Conservation (phyloP, 2,797 vertebrate species). For the Dromococcyx pavoninus region DNA sequence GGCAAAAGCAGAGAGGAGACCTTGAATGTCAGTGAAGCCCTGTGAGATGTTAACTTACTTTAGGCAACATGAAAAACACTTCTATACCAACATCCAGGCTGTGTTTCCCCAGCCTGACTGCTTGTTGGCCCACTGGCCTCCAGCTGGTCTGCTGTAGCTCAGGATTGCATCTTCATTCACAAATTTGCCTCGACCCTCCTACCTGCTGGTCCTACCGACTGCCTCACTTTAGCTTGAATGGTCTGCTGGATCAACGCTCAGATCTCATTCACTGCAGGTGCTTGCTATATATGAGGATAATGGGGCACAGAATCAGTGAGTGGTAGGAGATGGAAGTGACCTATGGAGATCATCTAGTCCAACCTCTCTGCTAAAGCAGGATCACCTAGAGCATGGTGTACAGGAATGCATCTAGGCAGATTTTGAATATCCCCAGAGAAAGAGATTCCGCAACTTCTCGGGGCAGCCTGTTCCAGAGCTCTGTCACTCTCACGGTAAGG, state of each 20-base stretch:
- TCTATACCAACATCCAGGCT: not conserved
- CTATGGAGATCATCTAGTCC: too few relatives aligned
- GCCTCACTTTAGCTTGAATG: not conserved
- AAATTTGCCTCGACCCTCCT: not conserved
- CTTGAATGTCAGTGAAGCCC: not conserved
- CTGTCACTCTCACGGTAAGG: too few relatives aligned
- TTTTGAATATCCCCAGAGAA: too few relatives aligned
- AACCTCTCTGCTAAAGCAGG: too few relatives aligned
- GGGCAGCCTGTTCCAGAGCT: too few relatives aligned
- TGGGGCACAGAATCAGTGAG: too few relatives aligned
- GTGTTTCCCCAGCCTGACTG: not conserved
- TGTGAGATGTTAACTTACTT: not conserved
- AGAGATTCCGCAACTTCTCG: too few relatives aligned
- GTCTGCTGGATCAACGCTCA: not conserved
- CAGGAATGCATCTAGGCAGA: too few relatives aligned
- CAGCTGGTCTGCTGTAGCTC: not conserved
- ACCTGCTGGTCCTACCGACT: not conserved
- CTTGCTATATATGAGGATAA: fast-evolving
- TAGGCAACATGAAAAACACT: not conserved
- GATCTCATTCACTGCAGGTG: not conserved
- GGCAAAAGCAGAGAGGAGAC: not conserved
- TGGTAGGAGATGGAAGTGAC: too few relatives aligned
- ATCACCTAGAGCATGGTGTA: too few relatives aligned
- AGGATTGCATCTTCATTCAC: not conserved
- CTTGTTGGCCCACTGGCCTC: fast-evolving